Conservation (phyloP, 2,888 invertebrate genomes). For the Idaea straminata region DNA sequence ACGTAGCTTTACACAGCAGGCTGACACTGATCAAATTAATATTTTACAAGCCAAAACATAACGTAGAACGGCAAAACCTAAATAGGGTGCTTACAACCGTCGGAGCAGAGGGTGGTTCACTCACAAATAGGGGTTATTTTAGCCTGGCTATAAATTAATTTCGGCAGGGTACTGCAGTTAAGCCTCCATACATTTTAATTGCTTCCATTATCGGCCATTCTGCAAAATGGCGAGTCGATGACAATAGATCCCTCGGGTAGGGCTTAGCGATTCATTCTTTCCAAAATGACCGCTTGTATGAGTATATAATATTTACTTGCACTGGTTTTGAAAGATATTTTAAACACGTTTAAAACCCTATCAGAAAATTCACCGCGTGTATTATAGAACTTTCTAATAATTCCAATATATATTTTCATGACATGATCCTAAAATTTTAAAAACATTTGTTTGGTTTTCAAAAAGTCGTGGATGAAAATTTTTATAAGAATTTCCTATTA, state of each 20-base stretch:
- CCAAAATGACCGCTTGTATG: constrained; percentile 24
- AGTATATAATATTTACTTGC: background rate
- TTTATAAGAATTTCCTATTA: too few relatives aligned
- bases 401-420: too few relatives aligned
- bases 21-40: constrained; percentile 5
- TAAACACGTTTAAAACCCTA: background rate
- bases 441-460: too few relatives aligned
- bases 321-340: constrained; percentile 14
- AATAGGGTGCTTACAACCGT: constrained; percentile 53
- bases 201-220: constrained; percentile 76
- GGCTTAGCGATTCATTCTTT: constrained; percentile 53
- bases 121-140: constrained; percentile 67
- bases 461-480: too few relatives aligned
- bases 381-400: background rate
- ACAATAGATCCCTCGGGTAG: constrained; percentile 57
- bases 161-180: constrained; percentile 75
- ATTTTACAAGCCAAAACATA: constrained; percentile 5
- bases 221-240: constrained; percentile 66
- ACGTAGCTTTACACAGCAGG: constrained; percentile 7
- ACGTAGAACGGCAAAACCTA: constrained; percentile 40
- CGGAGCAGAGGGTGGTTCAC: constrained; percentile 33
- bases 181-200: constrained; percentile 80
- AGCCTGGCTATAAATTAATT: constrained; percentile 76
- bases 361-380: background rate
- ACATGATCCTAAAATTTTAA: too few relatives aligned